A percentile compares a stretch with the other conserved stretches of the same genome.
These are phyloP conservation scores for Muricea muricata DNA, from an alignment of 92 coral and sea anemone genomes.

Conservation along the genomic window DNA sequence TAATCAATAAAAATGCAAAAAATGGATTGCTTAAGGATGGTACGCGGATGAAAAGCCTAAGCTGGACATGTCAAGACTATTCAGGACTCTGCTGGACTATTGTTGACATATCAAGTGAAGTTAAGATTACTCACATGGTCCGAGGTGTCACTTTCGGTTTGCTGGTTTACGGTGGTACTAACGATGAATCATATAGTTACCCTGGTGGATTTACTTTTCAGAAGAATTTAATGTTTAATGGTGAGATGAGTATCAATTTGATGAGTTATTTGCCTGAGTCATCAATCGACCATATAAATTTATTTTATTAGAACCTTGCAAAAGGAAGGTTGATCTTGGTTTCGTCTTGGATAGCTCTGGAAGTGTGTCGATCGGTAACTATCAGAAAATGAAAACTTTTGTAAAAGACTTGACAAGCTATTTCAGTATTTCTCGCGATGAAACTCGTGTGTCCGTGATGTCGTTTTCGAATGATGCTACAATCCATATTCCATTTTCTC, in stretches of 20 bases:
- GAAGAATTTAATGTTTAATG: no score
- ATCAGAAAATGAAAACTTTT: conserved; percentile 9
- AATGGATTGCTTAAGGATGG: background rate
- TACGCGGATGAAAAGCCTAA: background rate
- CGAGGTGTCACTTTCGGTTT: background rate
- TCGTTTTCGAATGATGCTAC: background rate
- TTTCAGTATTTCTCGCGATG: conserved; percentile 1
- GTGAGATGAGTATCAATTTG: no score
- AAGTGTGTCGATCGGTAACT: conserved; percentile 3
- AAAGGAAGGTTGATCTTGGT: conserved; percentile 11
- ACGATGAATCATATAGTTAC: background rate
- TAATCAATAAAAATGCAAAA: background rate
- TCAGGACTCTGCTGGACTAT: background rate
- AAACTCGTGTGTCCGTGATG: conserved; percentile 26
- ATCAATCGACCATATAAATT: no score
- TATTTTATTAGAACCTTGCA: background rate
- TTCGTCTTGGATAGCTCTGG: conserved; percentile 25
- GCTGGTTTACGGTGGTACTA: background rate
- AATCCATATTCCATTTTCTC: conserved; percentile 8
- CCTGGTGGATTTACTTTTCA: background rate
- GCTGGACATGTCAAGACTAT: background rate
- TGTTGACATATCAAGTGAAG: background rate
- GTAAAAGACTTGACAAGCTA: conserved; percentile 1
- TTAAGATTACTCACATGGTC: background rate
- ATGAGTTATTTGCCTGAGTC: no score